Evolutionary conservation across 2,113 vertebrate genomes (phyloP).

Genomic region (Jacana jacana): DNA sequence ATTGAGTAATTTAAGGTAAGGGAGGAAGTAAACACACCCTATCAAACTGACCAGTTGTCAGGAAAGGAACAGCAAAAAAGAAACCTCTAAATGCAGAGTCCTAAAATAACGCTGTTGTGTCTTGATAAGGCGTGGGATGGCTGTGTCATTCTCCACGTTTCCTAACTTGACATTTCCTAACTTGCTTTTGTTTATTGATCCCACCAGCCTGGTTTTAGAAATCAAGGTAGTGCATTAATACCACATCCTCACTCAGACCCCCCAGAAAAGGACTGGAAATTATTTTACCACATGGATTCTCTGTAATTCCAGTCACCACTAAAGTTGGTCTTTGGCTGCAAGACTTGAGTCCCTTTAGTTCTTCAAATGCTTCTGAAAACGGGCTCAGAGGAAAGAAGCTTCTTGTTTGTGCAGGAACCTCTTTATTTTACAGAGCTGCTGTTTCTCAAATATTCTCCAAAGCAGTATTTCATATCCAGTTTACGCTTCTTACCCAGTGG

Average conservation of each 20-base stretch:
- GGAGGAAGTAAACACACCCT: background rate
- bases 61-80: background rate
- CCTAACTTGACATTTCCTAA: background rate
- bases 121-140: background rate
- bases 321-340: background rate
- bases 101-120: background rate
- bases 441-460: background rate
- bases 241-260: background rate
- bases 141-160: background rate
- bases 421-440: background rate
- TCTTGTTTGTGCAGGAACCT: background rate
- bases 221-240: background rate
- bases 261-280: background rate
- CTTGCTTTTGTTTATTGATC: background rate
- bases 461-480: background rate
- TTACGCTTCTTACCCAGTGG: accelerated
- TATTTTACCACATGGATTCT: background rate
- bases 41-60: background rate
- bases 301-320: background rate
- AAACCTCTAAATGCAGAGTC: background rate
- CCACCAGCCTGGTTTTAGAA: background rate
- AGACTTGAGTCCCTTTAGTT: background rate
- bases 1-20: background rate
- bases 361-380: background rate
- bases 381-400: background rate